Percentiles rank a stretch among this genome's conserved stretches.
Conservation (phyloP, 2,888 invertebrate genomes). For the Hirtodrosophila cameraria region DNA sequence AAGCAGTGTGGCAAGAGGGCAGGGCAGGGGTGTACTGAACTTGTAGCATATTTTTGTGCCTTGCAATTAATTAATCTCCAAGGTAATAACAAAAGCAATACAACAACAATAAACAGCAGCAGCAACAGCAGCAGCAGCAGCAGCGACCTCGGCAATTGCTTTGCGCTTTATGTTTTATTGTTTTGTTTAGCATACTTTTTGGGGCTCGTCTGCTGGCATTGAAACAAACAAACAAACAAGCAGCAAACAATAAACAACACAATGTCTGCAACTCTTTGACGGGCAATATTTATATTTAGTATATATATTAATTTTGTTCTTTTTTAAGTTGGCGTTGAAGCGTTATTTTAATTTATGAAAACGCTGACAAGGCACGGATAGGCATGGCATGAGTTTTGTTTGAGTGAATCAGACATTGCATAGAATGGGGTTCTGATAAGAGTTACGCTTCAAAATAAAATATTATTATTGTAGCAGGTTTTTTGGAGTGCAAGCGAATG, state of each 20-base stretch:
- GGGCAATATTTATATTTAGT: conserved; percentile 22
- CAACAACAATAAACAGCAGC: too few species aligned
- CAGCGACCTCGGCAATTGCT: conserved; percentile 61
- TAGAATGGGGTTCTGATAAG: too few species aligned
- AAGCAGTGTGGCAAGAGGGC: too few species aligned
- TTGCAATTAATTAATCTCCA: conserved; percentile 81
- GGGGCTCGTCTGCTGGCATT: conserved; percentile 35
- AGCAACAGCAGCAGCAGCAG: conserved; percentile 11
- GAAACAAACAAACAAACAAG: conserved; percentile 16
- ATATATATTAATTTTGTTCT: conserved; percentile 5
- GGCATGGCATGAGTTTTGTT: not conserved
- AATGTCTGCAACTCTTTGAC: conserved; percentile 51
- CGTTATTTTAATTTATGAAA: conserved; percentile 71
- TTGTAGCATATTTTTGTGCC: conserved; percentile 74
- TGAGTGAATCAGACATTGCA: too few species aligned
- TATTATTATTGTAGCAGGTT: too few species aligned
- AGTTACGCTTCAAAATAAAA: too few species aligned
- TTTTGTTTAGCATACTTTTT: conserved; percentile 47
- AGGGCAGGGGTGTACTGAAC: conserved; percentile 36
- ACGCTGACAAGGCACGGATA: conserved; percentile 41
- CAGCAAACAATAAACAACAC: conserved; percentile 34
- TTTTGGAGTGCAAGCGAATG: too few species aligned
- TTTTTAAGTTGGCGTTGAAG: conserved; percentile 39
- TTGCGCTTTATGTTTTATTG: conserved; percentile 67
- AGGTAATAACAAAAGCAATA: conserved; percentile 75